phyloP scores from a whole-genome alignment of 1,140 invertebrate genomes.

The Listronotus oregonensis region DNA sequence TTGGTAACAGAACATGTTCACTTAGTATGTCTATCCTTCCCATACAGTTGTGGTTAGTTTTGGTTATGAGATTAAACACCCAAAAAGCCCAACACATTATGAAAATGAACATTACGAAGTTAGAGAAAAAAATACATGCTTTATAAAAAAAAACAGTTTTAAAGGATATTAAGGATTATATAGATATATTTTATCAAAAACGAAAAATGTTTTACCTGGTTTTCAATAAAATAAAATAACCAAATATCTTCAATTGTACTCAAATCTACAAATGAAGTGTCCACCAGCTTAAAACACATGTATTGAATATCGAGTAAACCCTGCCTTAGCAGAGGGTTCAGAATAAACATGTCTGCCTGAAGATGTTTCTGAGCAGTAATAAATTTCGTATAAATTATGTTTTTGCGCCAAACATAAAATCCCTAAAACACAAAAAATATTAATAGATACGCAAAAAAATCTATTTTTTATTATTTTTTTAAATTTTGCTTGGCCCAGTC shows the following conservation, averaged over 20 bases:
- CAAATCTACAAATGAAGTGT: constrained; percentile 65
- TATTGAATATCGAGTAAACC: constrained; percentile 71
- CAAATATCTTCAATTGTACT: constrained; percentile 62
- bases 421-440: constrained; percentile 50
- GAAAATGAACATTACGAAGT: too few species aligned
- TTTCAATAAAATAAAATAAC: constrained; percentile 70
- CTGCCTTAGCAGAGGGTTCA: constrained; percentile 71
- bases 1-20: too few species aligned
- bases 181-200: too few species aligned
- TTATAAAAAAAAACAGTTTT: too few species aligned
- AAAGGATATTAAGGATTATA: too few species aligned
- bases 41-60: too few species aligned
- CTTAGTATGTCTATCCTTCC: too few species aligned
- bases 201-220: constrained; percentile 62
- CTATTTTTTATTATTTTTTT: too few species aligned
- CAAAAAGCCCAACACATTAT: too few species aligned
- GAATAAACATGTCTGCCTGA: constrained; percentile 71
- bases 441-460: too few species aligned
- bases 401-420: constrained; percentile 80
- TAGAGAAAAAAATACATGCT: too few species aligned
- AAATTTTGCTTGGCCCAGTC: background rate
- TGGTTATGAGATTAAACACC: too few species aligned
- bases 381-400: constrained; percentile 72
- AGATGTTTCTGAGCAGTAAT: constrained; percentile 63
- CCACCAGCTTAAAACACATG: constrained; percentile 70